These are phyloP conservation scores for Gallinago paraguaiae DNA, from an alignment of 2,113 vertebrate genomes.

Conservation along the genomic window DNA sequence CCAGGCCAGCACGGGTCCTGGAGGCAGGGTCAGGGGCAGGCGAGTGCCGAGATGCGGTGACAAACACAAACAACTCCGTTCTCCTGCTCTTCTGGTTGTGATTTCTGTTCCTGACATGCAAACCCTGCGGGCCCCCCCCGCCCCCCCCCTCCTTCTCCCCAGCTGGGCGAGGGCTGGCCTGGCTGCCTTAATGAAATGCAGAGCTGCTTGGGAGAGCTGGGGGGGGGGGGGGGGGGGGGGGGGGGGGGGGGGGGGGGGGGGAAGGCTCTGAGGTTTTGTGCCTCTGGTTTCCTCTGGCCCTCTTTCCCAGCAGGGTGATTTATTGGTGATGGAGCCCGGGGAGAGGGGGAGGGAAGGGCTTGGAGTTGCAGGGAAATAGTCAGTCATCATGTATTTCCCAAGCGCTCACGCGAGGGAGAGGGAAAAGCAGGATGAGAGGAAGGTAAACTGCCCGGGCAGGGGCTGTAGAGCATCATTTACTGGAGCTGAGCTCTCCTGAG, in stretches of 20 bases:
- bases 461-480: neutral
- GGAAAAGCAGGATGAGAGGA: neutral
- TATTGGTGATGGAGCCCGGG: conserved; percentile 10
- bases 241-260: neutral
- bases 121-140: neutral
- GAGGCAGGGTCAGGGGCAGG: neutral
- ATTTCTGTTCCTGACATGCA: conserved; percentile 21
- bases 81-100: conserved; percentile 9
- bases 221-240: neutral
- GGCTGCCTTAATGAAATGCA: conserved; percentile 64
- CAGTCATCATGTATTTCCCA: neutral
- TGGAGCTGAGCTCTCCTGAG: neutral
- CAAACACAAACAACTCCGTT: neutral
- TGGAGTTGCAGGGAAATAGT: neutral
- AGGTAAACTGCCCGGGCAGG: neutral
- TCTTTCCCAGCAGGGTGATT: conserved; percentile 48
- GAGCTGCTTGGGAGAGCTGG: conserved; percentile 40
- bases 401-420: neutral
- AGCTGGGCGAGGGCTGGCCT: conserved; percentile 14
- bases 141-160: neutral
- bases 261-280: conserved; percentile 44
- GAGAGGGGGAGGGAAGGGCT: conserved; percentile 15
- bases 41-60: neutral
- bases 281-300: conserved; percentile 45
- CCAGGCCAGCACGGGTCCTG: neutral